phyloP scores from a whole-genome alignment of 1,140 invertebrate species.

The Sinonovacula constricta region DNA sequence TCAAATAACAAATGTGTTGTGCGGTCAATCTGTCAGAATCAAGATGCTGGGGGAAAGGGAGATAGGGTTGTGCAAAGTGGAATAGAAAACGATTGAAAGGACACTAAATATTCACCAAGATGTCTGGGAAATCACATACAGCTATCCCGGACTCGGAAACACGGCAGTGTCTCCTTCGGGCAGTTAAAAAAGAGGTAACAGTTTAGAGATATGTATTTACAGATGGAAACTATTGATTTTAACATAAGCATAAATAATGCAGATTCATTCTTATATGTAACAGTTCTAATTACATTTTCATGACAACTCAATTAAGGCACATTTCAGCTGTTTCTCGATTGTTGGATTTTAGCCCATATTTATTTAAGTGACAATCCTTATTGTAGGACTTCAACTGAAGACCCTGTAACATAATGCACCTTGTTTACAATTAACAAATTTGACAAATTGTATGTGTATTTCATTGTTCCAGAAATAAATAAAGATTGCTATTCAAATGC shows the following conservation, averaged over 20 bases:
- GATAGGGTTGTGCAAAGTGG: slow-evolving; percentile 9
- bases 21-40: slow-evolving; percentile 18
- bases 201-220: neutral
- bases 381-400: too few species aligned
- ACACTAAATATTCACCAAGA: slow-evolving; percentile 31
- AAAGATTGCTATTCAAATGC: too few species aligned
- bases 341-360: too few species aligned
- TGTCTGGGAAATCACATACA: slow-evolving; percentile 31
- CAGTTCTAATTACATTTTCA: too few species aligned
- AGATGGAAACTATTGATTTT: slow-evolving; percentile 27
- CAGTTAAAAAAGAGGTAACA: slow-evolving; percentile 89
- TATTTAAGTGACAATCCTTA: too few species aligned
- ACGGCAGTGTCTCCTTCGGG: slow-evolving; percentile 87
- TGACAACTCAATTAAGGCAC: too few species aligned
- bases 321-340: too few species aligned
- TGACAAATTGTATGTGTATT: too few species aligned
- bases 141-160: slow-evolving; percentile 73
- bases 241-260: slow-evolving; percentile 50
- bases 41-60: neutral
- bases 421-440: too few species aligned
- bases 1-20: slow-evolving; percentile 24
- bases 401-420: too few species aligned
- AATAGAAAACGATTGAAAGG: neutral
- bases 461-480: too few species aligned
- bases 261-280: too few species aligned